These are phyloP conservation scores for Darevskia mixta DNA, from an alignment of 2,797 vertebrate species.

Conservation along the genomic window DNA sequence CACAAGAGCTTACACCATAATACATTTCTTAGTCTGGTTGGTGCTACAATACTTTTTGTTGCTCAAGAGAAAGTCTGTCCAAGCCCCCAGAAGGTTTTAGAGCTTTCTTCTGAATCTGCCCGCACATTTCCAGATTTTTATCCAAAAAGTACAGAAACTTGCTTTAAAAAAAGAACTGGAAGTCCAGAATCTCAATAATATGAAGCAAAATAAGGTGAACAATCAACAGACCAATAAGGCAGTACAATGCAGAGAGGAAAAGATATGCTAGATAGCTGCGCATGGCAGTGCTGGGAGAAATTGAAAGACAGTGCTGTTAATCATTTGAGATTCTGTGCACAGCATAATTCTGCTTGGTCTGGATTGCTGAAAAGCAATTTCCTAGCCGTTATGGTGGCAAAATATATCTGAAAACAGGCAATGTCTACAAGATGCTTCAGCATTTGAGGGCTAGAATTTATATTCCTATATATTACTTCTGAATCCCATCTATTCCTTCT, in stretches of 20 bases:
- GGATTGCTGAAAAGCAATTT: background rate
- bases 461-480: background rate
- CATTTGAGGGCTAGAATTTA: background rate
- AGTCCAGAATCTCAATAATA: background rate
- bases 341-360: background rate
- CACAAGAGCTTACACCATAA: too few species aligned
- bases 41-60: background rate
- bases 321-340: background rate
- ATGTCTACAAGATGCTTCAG: background rate
- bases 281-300: background rate
- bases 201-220: background rate
- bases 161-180: background rate
- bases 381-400: background rate
- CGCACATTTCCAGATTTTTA: background rate
- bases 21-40: background rate
- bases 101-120: background rate
- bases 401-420: background rate
- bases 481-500: background rate
- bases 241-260: background rate
- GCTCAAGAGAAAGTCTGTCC: background rate
- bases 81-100: background rate
- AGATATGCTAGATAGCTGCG: background rate
- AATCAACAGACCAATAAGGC: background rate
- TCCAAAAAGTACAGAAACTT: background rate
- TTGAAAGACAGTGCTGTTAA: background rate